Evolutionary conservation across 2,888 invertebrate genomes (phyloP).

Genomic region (Lochmaea crataegi): DNA sequence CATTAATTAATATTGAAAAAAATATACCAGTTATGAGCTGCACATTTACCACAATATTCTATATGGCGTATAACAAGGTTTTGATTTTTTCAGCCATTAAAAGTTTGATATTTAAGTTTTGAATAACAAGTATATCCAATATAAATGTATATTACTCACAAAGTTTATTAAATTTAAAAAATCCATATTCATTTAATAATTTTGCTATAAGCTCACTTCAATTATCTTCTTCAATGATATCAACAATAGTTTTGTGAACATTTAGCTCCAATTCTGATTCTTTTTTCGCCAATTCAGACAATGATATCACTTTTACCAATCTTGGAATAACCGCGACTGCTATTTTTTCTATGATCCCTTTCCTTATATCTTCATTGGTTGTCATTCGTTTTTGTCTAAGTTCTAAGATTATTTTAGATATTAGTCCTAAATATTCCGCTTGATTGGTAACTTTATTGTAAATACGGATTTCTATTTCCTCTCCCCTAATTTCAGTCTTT

Average conservation of each 20-base stretch:
- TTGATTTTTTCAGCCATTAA: no score
- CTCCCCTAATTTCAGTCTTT: conserved; percentile 5
- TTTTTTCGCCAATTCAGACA: conserved; percentile 7
- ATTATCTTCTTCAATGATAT: conserved; percentile 26
- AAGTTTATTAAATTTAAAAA: neutral
- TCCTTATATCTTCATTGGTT: conserved; percentile 13
- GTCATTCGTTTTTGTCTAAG: conserved; percentile 20
- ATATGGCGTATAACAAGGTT: no score
- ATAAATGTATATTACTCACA: neutral
- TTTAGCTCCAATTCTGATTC: conserved; percentile 13
- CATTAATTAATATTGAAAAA: no score
- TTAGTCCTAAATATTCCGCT: conserved; percentile 22
- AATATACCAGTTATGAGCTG: no score
- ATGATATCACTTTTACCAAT: conserved; percentile 24
- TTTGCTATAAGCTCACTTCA: neutral
- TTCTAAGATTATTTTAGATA: conserved; percentile 20
- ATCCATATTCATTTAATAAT: no score
- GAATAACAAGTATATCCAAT: no score
- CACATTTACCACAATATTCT: no score
- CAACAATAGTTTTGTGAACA: neutral
- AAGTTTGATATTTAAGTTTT: no score
- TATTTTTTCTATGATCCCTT: conserved; percentile 15
- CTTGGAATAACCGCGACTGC: conserved; percentile 4
- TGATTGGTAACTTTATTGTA: neutral
- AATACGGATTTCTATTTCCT: conserved; percentile 23